These are phyloP conservation scores for Drosophila jambulina DNA, from an alignment of 1,140 invertebrate species.

Conservation along the genomic window DNA sequence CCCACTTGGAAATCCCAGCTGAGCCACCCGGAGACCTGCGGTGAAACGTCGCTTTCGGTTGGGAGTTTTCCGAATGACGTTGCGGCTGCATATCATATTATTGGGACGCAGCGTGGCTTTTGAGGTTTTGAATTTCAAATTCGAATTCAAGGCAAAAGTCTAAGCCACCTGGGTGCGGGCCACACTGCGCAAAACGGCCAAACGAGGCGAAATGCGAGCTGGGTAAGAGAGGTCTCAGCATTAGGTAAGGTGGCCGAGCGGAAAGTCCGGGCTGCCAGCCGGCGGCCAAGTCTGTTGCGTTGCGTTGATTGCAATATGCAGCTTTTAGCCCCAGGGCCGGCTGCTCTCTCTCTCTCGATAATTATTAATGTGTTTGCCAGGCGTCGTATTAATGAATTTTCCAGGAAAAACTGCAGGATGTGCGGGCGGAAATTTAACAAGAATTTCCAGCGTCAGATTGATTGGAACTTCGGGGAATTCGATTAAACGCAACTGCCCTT, in stretches of 20 bases:
- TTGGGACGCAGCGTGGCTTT: conserved; percentile 52
- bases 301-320: conserved; percentile 30
- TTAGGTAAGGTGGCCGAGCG: background rate
- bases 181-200: background rate
- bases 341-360: conserved; percentile 8
- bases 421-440: conserved; percentile 37
- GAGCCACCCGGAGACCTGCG: background rate
- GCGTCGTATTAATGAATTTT: conserved; percentile 34
- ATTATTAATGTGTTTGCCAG: conserved; percentile 29
- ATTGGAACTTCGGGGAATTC: conserved; percentile 36
- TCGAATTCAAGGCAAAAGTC: conserved; percentile 43
- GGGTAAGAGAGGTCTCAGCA: background rate
- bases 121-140: conserved; percentile 49
- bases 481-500: conserved; percentile 23
- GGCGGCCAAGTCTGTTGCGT: background rate
- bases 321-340: conserved; percentile 1
- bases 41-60: conserved; percentile 9
- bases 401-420: conserved; percentile 30
- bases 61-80: conserved; percentile 27
- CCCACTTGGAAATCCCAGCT: conserved; percentile 26
- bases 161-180: conserved; percentile 28
- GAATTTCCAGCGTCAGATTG: conserved; percentile 41
- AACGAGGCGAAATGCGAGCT: background rate
- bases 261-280: background rate
- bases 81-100: conserved; percentile 56